phyloP scores from a whole-genome alignment of 2,797 vertebrate species.

The Spinus olivaceus region DNA sequence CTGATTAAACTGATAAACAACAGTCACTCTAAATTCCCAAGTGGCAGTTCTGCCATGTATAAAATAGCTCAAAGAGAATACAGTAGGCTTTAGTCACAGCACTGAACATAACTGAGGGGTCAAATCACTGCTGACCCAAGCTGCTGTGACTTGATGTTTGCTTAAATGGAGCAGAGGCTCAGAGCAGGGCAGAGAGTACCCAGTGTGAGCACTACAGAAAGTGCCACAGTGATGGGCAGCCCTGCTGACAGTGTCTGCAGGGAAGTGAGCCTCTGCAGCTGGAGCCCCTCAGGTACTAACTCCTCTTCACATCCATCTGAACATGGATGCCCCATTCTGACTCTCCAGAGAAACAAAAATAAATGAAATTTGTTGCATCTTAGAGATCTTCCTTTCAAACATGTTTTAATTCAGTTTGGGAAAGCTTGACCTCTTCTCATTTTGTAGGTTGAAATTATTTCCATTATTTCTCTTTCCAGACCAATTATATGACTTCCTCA shows the following conservation, averaged over 20 bases:
- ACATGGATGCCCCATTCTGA: rapidly evolving
- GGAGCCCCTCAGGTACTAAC: background rate
- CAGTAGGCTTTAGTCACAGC: background rate
- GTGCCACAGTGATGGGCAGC: rapidly evolving
- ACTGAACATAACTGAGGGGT: background rate
- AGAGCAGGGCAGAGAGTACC: background rate
- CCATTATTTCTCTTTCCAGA: background rate
- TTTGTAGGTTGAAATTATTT: background rate
- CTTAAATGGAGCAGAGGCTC: background rate
- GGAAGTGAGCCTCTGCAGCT: background rate
- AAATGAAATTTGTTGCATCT: background rate
- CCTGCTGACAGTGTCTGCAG: background rate
- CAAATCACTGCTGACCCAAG: background rate
- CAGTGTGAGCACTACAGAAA: background rate
- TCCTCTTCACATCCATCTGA: background rate
- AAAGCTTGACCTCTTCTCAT: background rate
- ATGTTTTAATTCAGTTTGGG: background rate
- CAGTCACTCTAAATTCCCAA: background rate
- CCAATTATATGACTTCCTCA: background rate
- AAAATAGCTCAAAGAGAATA: background rate
- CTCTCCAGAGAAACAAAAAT: background rate
- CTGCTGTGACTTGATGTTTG: background rate
- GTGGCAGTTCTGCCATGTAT: background rate
- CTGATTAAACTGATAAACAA: background rate
- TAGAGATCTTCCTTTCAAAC: background rate